Evolutionary conservation across 2,797 vertebrate genomes (phyloP).

Genomic region (Pangasius krempfi): DNA sequence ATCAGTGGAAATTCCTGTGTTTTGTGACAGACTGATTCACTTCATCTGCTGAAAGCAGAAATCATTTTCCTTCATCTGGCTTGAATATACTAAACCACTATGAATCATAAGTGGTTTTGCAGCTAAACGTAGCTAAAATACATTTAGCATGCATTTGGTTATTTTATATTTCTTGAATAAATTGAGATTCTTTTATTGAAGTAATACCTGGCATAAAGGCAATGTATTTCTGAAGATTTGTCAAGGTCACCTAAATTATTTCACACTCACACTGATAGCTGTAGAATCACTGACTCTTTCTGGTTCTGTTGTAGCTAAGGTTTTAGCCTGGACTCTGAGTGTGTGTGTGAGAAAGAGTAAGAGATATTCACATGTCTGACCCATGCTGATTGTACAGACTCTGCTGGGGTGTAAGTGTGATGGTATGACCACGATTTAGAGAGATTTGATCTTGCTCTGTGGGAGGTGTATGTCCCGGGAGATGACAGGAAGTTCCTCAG

Average conservation of each 20-base stretch:
- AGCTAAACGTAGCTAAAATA: not conserved
- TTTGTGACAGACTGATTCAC: not conserved
- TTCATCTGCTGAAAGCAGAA: not conserved
- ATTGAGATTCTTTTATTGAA: not conserved
- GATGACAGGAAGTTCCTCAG: slow-evolving; percentile 29
- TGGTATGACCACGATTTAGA: not conserved
- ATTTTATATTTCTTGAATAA: not conserved
- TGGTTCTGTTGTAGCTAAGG: not conserved
- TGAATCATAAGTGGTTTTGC: slow-evolving; percentile 1
- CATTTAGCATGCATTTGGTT: not conserved
- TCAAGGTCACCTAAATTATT: not conserved
- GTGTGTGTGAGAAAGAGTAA: not conserved
- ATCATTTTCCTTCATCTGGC: not conserved
- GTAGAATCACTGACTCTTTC: not conserved
- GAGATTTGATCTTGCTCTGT: slow-evolving; percentile 29
- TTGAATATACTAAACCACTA: not conserved
- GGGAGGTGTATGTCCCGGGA: slow-evolving; percentile 24
- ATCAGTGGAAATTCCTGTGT: not conserved
- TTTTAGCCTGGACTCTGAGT: not conserved
- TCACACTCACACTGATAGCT: no score
- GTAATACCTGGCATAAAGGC: not conserved
- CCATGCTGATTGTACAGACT: slow-evolving; percentile 14
- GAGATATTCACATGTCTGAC: slow-evolving; percentile 3
- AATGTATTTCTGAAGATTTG: not conserved
- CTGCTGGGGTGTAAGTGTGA: slow-evolving; percentile 23